Evolutionary conservation across 2,888 invertebrate genomes (phyloP).

Genomic region (Phaonia tiefii): DNA sequence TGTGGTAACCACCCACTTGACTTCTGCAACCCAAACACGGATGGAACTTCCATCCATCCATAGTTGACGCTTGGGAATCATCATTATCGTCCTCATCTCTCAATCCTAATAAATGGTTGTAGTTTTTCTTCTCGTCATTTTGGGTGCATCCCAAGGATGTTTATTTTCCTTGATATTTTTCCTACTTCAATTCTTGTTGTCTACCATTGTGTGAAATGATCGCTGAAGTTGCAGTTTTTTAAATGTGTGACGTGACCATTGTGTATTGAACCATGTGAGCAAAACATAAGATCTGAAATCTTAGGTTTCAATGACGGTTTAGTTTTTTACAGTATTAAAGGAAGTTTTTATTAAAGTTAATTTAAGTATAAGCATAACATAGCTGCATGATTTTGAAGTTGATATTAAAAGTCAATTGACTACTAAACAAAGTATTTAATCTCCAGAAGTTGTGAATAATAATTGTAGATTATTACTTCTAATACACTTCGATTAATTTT

Average conservation of each 20-base stretch:
- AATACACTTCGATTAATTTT: too few species aligned
- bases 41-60: slow-evolving; percentile 15
- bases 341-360: too few species aligned
- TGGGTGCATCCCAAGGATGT: slow-evolving; percentile 21
- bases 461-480: too few species aligned
- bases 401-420: too few species aligned
- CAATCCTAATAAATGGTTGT: slow-evolving; percentile 51
- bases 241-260: neutral
- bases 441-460: too few species aligned
- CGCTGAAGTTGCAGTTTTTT: slow-evolving; percentile 8
- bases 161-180: slow-evolving; percentile 1
- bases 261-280: too few species aligned
- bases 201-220: slow-evolving; percentile 20
- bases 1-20: slow-evolving; percentile 69
- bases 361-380: too few species aligned
- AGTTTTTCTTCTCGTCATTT: slow-evolving; percentile 21
- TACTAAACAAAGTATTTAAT: too few species aligned
- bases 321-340: too few species aligned
- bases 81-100: slow-evolving; percentile 65
- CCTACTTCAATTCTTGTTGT: neutral
- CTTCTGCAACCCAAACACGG: slow-evolving; percentile 70
- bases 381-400: too few species aligned
- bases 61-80: slow-evolving; percentile 66
- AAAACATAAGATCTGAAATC: too few species aligned
- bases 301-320: too few species aligned